Base-by-base conservation (phyloP, 2,797 vertebrate species). In the Myoxocephalus aenaeus region DNA sequence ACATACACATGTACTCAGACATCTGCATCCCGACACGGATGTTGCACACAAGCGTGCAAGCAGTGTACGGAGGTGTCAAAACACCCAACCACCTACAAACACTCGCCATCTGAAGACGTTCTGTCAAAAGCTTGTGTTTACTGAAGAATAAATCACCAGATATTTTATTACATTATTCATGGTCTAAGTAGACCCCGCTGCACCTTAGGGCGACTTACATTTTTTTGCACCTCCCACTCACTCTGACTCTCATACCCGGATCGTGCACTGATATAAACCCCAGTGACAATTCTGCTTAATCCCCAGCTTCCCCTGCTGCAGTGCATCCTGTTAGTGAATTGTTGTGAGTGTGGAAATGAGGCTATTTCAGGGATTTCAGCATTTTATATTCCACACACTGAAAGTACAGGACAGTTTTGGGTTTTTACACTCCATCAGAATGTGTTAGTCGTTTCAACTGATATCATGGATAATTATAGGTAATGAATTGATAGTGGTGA, bases 401-500 rank as follows among this genome's bases (percentile, higher is more conserved):
- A 53, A 59, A 63, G 17, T 5, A 6, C 54, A 29, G 53, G 56
- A 51, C 71, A 32, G 17, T 54, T 63, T 57, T 46, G 22, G 67
- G 73, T 82, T 81, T 73, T 77, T 54, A 59, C 38, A 70, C 66
- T 74, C 20, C 17, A 68, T 53, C 36, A 36, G 77, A 85, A 81
- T 86, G 48, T 65, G 71, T 84, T 72, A 56, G 70, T 79, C 75
- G 77, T 89, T 85, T 72, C 65, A 76, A 65, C 75, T 79, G 80
- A 87, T 91, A 90, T 89, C 64, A 62, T 67, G 85, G 83, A 86
- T 93, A 89, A 93, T 93, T 89, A 88, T 81, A 86, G 86, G 89
- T 91, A 94, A 94, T 94, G 84, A 91, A 93, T 92, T 91, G 89
- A 92, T 89, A 72, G 77, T 72, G 89, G 84, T 87, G 88, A 90